Conservation (phyloP, 2,888 invertebrate genomes). For the Pemphredon lugubris region DNA sequence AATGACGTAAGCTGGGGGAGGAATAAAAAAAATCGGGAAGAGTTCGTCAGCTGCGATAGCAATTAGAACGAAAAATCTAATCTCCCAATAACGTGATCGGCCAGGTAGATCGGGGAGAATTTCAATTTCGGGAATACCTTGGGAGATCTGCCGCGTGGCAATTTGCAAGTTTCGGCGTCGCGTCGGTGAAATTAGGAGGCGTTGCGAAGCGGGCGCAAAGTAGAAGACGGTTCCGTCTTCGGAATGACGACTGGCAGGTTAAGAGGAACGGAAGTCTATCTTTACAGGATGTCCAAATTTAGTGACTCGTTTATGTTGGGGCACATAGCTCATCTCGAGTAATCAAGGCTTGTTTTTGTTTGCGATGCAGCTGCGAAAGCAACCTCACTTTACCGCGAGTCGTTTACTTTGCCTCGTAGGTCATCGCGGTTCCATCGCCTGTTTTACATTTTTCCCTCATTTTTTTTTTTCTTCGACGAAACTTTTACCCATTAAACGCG, state of each 20-base stretch:
- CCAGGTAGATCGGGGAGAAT: no score
- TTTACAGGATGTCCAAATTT: slow-evolving; percentile 46
- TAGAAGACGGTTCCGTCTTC: no score
- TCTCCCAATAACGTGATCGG: no score
- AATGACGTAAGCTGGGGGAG: no score
- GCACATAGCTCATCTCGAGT: slow-evolving; percentile 8
- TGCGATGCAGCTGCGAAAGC: slow-evolving; percentile 43
- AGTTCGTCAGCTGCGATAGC: no score
- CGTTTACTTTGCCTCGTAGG: background rate
- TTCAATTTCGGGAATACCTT: no score
- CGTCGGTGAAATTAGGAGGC: no score
- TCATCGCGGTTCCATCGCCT: background rate
- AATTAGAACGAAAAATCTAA: no score
- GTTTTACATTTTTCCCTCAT: background rate
- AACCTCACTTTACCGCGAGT: slow-evolving; percentile 1
- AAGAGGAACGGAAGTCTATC: slow-evolving; percentile 28
- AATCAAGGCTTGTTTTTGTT: slow-evolving; percentile 38
- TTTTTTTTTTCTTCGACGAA: background rate
- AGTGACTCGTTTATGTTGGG: slow-evolving; percentile 38
- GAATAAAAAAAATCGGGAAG: no score
- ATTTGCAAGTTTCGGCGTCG: no score
- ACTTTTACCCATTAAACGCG: background rate
- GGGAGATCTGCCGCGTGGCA: no score
- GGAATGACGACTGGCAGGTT: slow-evolving; percentile 19
- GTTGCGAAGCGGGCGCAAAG: no score